Percentiles rank a stretch among this genome's conserved stretches.
Conservation (phyloP, 2,113 vertebrate species). For the Melanerpes aurifrons region DNA sequence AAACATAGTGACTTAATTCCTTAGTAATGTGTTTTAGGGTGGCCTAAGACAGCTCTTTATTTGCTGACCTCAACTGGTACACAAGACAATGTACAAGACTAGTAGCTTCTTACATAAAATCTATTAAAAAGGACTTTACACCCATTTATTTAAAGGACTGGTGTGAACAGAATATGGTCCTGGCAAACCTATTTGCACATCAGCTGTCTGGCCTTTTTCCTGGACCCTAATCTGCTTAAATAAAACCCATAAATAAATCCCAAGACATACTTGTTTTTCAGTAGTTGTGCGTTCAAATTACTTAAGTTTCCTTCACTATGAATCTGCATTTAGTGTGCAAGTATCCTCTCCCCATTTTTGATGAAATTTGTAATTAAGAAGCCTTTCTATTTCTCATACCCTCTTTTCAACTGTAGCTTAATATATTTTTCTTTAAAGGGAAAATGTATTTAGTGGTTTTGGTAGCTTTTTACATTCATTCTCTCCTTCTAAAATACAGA, state of each 20-base stretch:
- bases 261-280: background rate
- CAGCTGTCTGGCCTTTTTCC: background rate
- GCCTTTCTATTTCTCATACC: background rate
- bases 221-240: background rate
- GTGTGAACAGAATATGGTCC: background rate
- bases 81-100: background rate
- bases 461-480: background rate
- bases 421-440: background rate
- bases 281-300: background rate
- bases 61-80: background rate
- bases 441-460: background rate
- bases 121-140: background rate
- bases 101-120: background rate
- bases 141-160: background rate
- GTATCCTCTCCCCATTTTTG: background rate
- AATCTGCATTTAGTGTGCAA: background rate
- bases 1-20: background rate
- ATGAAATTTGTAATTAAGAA: background rate
- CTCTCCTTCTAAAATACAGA: background rate
- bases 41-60: background rate
- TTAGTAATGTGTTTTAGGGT: background rate
- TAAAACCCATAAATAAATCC: background rate
- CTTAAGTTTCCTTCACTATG: background rate
- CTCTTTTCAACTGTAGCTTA: background rate
- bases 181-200: background rate